Percentiles rank a stretch among this genome's conserved stretches.
These are phyloP conservation scores for Sminthurides aquaticus DNA, from an alignment of 2,888 invertebrate species.

Conservation along the genomic window DNA sequence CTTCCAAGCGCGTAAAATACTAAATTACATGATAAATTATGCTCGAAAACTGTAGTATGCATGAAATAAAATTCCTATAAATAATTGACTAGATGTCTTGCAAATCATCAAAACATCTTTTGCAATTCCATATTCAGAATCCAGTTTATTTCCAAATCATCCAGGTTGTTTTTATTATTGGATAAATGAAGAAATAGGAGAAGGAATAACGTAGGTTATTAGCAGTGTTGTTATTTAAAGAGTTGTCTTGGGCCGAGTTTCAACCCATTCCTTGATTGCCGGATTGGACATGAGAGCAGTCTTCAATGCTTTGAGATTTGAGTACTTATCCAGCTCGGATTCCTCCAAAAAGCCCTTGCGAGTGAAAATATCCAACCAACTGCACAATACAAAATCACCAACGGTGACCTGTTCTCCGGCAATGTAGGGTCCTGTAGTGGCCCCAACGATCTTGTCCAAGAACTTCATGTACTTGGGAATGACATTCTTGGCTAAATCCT, in stretches of 20 bases:
- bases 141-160: too few relatives aligned
- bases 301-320: neutral
- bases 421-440: conserved; percentile 12
- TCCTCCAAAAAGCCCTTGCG: neutral
- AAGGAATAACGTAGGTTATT: too few relatives aligned
- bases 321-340: conserved; percentile 5
- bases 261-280: conserved; percentile 8
- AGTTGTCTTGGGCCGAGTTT: conserved; percentile 5
- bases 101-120: too few relatives aligned
- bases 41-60: too few relatives aligned
- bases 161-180: too few relatives aligned
- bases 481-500: neutral
- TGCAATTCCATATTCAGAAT: too few relatives aligned
- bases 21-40: too few relatives aligned
- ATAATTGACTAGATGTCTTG: too few relatives aligned
- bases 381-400: conserved; percentile 16
- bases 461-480: conserved; percentile 5
- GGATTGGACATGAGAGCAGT: conserved; percentile 2
- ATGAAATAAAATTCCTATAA: too few relatives aligned
- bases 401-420: conserved; percentile 7
- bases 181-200: too few relatives aligned
- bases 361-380: conserved; percentile 8
- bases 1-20: too few relatives aligned
- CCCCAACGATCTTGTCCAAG: conserved; percentile 2
- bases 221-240: too few relatives aligned